Base-by-base conservation (phyloP, 2,888 invertebrate genomes). In the Pandemis corylana region DNA sequence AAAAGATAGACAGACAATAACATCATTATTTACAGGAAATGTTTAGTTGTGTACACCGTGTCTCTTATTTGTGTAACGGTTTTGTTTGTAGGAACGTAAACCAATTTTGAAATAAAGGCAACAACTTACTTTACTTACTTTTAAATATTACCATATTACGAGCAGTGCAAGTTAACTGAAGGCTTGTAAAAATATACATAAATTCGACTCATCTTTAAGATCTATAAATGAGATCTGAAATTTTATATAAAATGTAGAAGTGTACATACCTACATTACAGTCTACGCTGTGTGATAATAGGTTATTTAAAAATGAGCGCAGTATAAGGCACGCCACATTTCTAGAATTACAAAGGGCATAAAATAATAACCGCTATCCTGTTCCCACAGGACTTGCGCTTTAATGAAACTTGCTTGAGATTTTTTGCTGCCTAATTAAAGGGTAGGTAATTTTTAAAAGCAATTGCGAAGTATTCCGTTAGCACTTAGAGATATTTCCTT, bases 281-380 rank as follows among this genome's bases (percentile, higher is more conserved):
- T 36, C 10, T 44, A 44, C 44, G 46, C 46, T n/a, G n/a, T 51
- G 51, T 51, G 51, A 51, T 51, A 5, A n/a, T 51, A n/a, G 7
- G 67, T 51, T 59, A 12, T 20, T 65, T 70, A 51, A 28, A 9
- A 28, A 64, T 46, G n/a, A 42, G 53, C 28, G 53, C 65, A 63
- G 64, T 51, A 51, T 71, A 74, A 72, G 73, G 75, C 12, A 73
- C 76, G 70, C 74, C 15, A 70, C 75, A 76, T 77, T 76, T 75
- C 76, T 75, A 36, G 70, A 46, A 74, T 77, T 65, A 69, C 77
- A 65, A 73, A 67, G 63, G 56, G 61, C 75, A 81, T 80, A 77
- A 83, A 80, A 77, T 83, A 81, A 84, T 85, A 80, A 82, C 78
- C 76, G 76, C 78, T 80, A 76, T 81, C 81, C 82, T 75, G 81